A percentile compares a stretch with the other conserved stretches of the same genome.
phyloP scores from a whole-genome alignment of 1,140 invertebrate species.

The Heliconius congener region DNA sequence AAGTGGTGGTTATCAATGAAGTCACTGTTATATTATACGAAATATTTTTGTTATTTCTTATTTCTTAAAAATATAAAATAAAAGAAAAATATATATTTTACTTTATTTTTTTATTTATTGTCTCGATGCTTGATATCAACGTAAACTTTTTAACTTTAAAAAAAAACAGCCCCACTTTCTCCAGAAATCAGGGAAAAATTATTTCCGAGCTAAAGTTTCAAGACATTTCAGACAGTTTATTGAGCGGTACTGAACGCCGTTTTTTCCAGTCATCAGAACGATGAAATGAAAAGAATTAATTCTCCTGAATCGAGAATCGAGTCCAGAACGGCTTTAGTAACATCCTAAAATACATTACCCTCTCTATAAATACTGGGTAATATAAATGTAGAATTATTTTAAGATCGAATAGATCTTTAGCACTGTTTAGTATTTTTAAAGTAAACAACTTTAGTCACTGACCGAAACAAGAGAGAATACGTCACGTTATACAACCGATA shows the following conservation, averaged over 20 bases:
- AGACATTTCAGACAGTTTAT: too few relatives aligned
- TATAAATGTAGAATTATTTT: conserved; percentile 1
- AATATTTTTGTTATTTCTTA: background rate
- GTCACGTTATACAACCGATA: background rate
- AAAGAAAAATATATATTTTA: background rate
- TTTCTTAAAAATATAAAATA: background rate
- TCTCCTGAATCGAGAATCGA: background rate
- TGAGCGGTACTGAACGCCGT: too few relatives aligned
- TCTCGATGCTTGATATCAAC: too few relatives aligned
- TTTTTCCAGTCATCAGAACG: too few relatives aligned
- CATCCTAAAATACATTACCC: background rate
- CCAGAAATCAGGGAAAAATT: too few relatives aligned
- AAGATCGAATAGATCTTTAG: background rate
- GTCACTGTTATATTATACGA: background rate
- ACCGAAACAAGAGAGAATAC: background rate
- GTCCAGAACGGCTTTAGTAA: background rate
- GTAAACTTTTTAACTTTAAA: too few relatives aligned
- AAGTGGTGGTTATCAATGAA: conserved; percentile 11
- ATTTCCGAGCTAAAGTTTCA: too few relatives aligned
- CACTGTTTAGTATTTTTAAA: conserved; percentile 15
- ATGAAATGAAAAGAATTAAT: too few relatives aligned
- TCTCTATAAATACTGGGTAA: background rate
- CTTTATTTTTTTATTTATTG: too few relatives aligned
- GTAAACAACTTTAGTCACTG: conserved; percentile 16
- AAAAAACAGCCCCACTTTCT: too few relatives aligned